Evolutionary conservation across 2,797 vertebrate species (phyloP).

Genomic region (Hozukius guyotensis): DNA sequence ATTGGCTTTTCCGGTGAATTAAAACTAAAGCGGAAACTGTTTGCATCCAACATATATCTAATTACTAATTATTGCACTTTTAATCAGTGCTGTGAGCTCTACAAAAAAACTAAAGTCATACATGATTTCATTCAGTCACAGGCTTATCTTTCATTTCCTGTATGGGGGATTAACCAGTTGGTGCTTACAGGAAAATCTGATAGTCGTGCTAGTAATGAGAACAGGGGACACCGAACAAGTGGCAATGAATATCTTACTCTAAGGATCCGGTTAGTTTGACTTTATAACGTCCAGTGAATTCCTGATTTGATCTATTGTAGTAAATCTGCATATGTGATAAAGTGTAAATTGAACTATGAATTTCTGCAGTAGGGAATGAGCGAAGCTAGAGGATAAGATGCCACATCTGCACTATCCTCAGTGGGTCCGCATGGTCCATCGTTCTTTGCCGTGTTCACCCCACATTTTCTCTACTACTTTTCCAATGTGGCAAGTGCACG

Average conservation of each 20-base stretch:
- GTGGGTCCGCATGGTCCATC: not conserved
- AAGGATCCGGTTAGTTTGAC: not conserved
- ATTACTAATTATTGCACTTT: not conserved
- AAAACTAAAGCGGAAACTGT: not conserved
- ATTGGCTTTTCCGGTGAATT: slow-evolving; percentile 8
- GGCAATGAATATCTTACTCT: not conserved
- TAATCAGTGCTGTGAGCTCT: not conserved
- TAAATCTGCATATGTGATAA: not conserved
- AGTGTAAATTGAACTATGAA: not conserved
- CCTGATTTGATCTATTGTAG: not conserved
- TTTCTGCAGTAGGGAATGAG: not conserved
- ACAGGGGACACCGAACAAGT: not conserved
- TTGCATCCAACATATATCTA: not conserved
- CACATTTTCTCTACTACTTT: not conserved
- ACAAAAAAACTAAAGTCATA: not conserved
- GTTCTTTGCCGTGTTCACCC: not conserved
- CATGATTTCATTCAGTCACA: not conserved
- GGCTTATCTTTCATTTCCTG: not conserved
- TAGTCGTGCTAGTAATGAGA: not conserved
- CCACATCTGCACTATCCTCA: not conserved
- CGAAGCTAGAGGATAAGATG: not conserved
- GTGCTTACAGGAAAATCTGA: not conserved
- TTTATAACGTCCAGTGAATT: not conserved
- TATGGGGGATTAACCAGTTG: not conserved
- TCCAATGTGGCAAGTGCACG: not conserved